A percentile compares a stretch with the other conserved stretches of the same genome.
These are phyloP conservation scores for Minunthozetes semirufus DNA, from an alignment of 2,888 invertebrate genomes.

Conservation along the genomic window DNA sequence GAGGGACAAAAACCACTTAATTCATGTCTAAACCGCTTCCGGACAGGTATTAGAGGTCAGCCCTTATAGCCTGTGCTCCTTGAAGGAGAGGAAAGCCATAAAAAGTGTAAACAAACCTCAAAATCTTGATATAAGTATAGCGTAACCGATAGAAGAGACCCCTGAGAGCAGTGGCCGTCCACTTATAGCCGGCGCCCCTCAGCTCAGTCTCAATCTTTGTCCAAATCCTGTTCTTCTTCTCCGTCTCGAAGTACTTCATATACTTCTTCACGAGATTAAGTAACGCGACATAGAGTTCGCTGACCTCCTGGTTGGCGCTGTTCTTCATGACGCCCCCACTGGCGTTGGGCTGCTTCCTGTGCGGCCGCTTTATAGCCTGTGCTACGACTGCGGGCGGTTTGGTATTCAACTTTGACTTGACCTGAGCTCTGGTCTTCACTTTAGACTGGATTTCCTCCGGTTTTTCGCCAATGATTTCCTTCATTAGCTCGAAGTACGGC, in stretches of 20 bases:
- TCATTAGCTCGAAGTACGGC: conserved; percentile 17
- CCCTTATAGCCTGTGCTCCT: too few relatives aligned
- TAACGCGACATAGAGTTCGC: conserved; percentile 2
- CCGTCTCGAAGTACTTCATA: conserved; percentile 4
- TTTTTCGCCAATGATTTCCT: neutral
- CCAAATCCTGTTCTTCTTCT: conserved; percentile 13
- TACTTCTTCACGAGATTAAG: conserved; percentile 16
- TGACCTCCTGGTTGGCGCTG: conserved; percentile 2
- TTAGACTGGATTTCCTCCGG: neutral
- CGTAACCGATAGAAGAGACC: conserved; percentile 3
- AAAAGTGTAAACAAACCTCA: neutral
- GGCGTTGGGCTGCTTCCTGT: neutral
- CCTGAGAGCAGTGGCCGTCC: neutral
- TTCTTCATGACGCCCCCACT: neutral
- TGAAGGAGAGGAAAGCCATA: too few relatives aligned
- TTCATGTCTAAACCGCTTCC: too few relatives aligned
- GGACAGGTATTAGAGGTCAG: too few relatives aligned
- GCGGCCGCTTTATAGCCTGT: neutral
- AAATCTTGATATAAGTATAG: neutral
- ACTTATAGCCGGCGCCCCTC: neutral
- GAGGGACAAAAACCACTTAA: too few relatives aligned
- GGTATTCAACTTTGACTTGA: neutral
- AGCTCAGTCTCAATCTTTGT: neutral
- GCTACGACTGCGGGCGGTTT: neutral
- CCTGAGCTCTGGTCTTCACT: neutral